phyloP scores from a whole-genome alignment of 1,140 invertebrate species.

The Nymphalis io region DNA sequence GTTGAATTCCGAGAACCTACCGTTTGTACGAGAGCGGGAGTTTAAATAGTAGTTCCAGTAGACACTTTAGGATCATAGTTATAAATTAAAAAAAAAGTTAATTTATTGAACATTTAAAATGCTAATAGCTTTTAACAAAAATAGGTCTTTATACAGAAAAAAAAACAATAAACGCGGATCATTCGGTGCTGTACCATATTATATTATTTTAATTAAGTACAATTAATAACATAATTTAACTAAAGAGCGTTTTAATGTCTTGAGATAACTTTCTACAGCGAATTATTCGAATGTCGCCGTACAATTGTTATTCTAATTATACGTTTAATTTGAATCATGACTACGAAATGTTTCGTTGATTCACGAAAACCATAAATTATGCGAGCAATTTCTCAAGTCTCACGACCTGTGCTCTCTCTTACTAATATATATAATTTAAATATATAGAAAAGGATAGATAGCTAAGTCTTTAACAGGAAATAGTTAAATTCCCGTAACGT shows the following conservation, averaged over 20 bases:
- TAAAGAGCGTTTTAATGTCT: conserved; percentile 2
- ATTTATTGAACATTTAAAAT: too few species aligned
- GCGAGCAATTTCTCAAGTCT: conserved; percentile 13
- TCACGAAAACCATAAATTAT: conserved; percentile 21
- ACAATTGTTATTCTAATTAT: conserved; percentile 19
- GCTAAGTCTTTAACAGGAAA: background rate
- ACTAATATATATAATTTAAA: background rate
- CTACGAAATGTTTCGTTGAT: conserved; percentile 7
- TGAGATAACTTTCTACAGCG: background rate
- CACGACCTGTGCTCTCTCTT: conserved; percentile 17
- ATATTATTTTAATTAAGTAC: background rate
- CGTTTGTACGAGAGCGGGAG: too few species aligned
- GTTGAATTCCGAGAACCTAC: too few species aligned
- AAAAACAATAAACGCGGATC: too few species aligned
- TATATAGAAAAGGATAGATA: background rate
- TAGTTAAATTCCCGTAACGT: background rate
- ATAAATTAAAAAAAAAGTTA: too few species aligned
- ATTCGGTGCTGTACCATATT: background rate
- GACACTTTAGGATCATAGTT: too few species aligned
- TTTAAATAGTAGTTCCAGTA: too few species aligned
- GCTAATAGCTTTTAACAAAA: too few species aligned
- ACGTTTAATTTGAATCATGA: conserved; percentile 25
- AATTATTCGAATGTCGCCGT: conserved; percentile 5
- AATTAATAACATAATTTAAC: background rate
- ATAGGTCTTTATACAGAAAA: too few species aligned